These are phyloP conservation scores for Nycticryphes semicollaris DNA, from an alignment of 2,113 vertebrate genomes.

Conservation along the genomic window DNA sequence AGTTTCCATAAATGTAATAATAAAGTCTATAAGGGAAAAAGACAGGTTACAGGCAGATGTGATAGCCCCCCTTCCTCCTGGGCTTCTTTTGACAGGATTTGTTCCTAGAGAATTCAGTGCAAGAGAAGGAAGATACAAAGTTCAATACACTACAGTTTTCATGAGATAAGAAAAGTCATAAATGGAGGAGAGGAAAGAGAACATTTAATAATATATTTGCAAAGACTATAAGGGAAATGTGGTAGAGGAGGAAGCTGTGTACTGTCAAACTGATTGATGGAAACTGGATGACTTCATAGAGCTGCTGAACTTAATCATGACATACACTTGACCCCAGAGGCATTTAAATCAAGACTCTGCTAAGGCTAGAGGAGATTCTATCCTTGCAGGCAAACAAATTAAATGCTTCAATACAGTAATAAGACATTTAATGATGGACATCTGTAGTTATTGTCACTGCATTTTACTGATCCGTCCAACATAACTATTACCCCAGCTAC, in stretches of 20 bases:
- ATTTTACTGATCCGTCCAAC: neutral
- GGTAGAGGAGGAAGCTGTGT: neutral
- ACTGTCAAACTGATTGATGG: neutral
- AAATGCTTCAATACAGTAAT: neutral
- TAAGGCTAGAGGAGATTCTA: neutral
- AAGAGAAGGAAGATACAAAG: neutral
- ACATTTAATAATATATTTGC: neutral
- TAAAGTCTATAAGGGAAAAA: neutral
- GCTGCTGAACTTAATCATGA: conserved; percentile 2
- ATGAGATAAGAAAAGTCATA: neutral
- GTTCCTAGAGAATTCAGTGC: neutral
- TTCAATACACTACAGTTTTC: neutral
- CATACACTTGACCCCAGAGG: neutral
- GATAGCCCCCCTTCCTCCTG: neutral
- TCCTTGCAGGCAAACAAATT: neutral
- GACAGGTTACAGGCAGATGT: neutral
- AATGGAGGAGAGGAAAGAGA: neutral
- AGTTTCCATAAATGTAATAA: neutral
- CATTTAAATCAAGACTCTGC: neutral
- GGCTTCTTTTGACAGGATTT: neutral
- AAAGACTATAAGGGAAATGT: neutral
- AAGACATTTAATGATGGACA: neutral
- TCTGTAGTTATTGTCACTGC: neutral
- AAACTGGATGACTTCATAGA: neutral
- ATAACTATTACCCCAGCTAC: neutral